Percentiles rank a stretch among this genome's conserved stretches.
phyloP scores from a whole-genome alignment of 2,113 vertebrate species.

The Columba livia region DNA sequence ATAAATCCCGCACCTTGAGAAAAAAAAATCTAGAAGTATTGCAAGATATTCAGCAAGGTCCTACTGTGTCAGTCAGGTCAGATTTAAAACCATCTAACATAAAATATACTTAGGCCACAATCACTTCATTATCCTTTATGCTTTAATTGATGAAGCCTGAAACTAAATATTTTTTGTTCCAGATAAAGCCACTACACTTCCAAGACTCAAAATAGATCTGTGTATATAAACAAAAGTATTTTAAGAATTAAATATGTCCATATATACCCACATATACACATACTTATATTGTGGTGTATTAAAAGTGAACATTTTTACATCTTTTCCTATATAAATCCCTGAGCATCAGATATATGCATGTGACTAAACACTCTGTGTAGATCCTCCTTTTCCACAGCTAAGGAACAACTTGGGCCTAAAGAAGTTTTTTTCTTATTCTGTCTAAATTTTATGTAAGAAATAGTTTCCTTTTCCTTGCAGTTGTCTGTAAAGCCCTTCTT shows the following conservation, averaged over 20 bases:
- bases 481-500: not conserved
- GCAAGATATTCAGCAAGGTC: not conserved
- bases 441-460: not conserved
- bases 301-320: not conserved
- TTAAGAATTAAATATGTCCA: not conserved
- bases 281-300: not conserved
- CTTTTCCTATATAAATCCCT: not conserved
- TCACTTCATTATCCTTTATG: not conserved
- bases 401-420: not conserved
- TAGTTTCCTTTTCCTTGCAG: not conserved
- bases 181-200: not conserved
- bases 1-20: not conserved
- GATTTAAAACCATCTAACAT: not conserved
- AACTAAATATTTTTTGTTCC: not conserved
- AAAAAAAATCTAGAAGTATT: not conserved
- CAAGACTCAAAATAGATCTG: not conserved
- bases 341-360: not conserved
- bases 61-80: not conserved
- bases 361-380: not conserved
- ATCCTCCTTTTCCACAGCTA: not conserved
- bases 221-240: not conserved
- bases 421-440: not conserved
- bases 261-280: not conserved
- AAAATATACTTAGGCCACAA: not conserved
- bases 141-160: not conserved